phyloP scores from a whole-genome alignment of 2,888 invertebrate species.

The Drosophila neutralis region DNA sequence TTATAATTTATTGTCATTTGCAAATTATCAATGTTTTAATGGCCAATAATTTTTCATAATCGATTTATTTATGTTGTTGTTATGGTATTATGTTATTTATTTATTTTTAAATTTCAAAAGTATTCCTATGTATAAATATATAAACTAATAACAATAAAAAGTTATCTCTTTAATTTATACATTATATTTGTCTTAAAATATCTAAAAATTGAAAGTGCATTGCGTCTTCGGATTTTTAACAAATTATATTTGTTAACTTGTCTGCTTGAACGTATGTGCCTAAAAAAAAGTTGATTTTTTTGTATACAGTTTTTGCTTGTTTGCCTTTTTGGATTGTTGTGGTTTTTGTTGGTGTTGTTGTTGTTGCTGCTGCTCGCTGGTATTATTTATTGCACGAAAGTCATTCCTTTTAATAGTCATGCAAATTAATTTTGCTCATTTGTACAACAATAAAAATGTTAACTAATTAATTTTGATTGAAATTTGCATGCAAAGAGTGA shows the following conservation, averaged over 20 bases:
- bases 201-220: constrained; percentile 29
- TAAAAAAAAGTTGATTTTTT: constrained; percentile 61
- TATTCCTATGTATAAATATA: no score
- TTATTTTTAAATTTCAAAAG: rapidly evolving
- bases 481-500: constrained; percentile 83
- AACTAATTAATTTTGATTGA: constrained; percentile 84
- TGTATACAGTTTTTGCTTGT: constrained; percentile 57
- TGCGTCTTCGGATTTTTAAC: not conserved
- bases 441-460: constrained; percentile 83
- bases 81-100: no score
- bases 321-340: constrained; percentile 38
- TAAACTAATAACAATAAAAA: no score
- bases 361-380: constrained; percentile 37
- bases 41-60: not conserved
- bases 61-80: not conserved
- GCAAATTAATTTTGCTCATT: constrained; percentile 83
- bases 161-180: no score
- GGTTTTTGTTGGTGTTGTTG: constrained; percentile 36
- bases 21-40: not conserved
- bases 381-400: constrained; percentile 80
- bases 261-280: constrained; percentile 20
- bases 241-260: not conserved
- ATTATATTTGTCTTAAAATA: not conserved
- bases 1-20: not conserved
- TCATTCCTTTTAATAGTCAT: constrained; percentile 82